A percentile compares a stretch with the other conserved stretches of the same genome.
phyloP scores from a whole-genome alignment of 2,888 invertebrate species.

The Monochamus alternatus region DNA sequence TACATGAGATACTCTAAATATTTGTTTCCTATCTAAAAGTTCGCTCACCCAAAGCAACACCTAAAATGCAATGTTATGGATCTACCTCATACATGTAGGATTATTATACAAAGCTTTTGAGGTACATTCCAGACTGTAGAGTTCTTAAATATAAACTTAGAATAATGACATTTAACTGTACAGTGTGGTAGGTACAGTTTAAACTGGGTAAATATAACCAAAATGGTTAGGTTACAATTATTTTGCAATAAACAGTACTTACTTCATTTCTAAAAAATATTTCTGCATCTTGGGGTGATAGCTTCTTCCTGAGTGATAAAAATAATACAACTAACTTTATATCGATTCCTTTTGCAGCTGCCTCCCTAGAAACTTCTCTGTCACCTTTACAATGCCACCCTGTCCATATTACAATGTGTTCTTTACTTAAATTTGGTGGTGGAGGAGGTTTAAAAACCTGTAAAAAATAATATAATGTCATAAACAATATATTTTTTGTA shows the following conservation, averaged over 20 bases:
- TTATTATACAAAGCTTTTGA: no score
- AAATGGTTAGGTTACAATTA: no score
- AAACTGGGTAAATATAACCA: no score
- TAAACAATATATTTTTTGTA: no score
- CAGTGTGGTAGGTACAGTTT: no score
- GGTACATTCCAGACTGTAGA: no score
- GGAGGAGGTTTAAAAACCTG: constrained; percentile 52
- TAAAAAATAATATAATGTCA: background rate
- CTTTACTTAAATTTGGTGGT: constrained; percentile 63
- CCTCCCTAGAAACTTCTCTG: constrained; percentile 79
- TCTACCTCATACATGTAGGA: background rate
- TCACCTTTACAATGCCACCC: constrained; percentile 78
- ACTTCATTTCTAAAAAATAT: constrained; percentile 76
- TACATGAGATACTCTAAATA: constrained; percentile 78
- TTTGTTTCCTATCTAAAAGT: constrained; percentile 76
- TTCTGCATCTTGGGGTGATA: constrained; percentile 72
- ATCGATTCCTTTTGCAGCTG: constrained; percentile 79
- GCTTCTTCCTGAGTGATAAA: constrained; percentile 74
- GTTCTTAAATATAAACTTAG: no score
- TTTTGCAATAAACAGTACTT: constrained; percentile 39
- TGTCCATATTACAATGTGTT: constrained; percentile 73
- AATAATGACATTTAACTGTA: no score
- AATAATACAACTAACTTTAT: constrained; percentile 76
- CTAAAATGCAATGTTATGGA: constrained; percentile 64
- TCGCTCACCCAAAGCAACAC: constrained; percentile 78